A percentile compares a stretch with the other conserved stretches of the same genome.
Conservation (phyloP, 2,113 vertebrate genomes). For the Delphinus delphis region DNA sequence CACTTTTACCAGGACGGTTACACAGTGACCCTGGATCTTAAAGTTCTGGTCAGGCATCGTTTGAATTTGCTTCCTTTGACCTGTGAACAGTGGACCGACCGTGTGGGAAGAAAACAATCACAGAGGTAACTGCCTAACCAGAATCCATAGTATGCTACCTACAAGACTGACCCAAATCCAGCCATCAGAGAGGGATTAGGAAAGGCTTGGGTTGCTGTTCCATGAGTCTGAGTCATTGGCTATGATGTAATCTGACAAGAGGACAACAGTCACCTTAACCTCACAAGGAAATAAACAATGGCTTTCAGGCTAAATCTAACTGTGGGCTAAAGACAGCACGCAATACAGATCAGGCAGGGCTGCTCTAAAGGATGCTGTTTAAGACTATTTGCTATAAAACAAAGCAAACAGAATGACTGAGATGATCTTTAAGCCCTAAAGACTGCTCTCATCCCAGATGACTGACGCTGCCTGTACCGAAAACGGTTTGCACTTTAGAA, state of each 20-base stretch:
- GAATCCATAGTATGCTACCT: neutral
- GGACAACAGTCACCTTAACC: constrained; percentile 23
- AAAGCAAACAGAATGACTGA: neutral
- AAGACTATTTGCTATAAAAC: neutral
- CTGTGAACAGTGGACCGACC: neutral
- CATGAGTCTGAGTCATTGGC: neutral
- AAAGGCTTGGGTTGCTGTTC: neutral
- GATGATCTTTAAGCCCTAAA: neutral
- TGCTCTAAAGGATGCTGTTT: neutral
- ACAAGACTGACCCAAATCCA: neutral
- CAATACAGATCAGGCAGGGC: neutral
- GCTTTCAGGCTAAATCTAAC: neutral
- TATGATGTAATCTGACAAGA: neutral
- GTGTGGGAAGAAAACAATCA: neutral
- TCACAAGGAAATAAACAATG: neutral
- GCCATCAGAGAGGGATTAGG: neutral
- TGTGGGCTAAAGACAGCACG: neutral
- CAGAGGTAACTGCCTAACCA: neutral
- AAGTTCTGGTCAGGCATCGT: neutral
- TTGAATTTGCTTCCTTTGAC: neutral
- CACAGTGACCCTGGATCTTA: neutral
- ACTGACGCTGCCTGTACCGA: neutral
- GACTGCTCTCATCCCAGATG: neutral
- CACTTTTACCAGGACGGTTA: neutral
- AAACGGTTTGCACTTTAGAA: neutral